Percentiles rank a stretch among this genome's conserved stretches.
Conservation (phyloP, 2,113 vertebrate genomes). For the Crotalus viridis region DNA sequence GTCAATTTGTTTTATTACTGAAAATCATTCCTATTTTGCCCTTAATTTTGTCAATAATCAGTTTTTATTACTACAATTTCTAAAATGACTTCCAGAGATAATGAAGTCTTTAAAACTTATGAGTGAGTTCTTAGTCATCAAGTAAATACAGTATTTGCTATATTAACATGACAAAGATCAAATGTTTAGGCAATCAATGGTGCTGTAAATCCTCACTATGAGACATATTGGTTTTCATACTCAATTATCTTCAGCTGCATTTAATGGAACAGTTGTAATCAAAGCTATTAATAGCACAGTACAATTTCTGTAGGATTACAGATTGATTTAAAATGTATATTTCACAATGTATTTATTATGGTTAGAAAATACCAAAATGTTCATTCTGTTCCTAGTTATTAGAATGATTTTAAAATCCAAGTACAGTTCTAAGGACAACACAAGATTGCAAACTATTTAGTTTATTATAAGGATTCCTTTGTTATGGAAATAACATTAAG, state of each 20-base stretch:
- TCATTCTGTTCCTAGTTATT: slow-evolving; percentile 17
- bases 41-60: slow-evolving; percentile 6
- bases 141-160: slow-evolving; percentile 58
- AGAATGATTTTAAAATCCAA: slow-evolving; percentile 33
- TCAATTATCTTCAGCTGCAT: slow-evolving; percentile 44
- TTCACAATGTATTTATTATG: slow-evolving; percentile 39
- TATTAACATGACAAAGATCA: slow-evolving; percentile 43
- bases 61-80: slow-evolving; percentile 42
- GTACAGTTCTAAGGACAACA: slow-evolving; percentile 15
- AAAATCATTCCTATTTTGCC: neutral
- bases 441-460: slow-evolving; percentile 5
- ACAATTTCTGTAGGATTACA: slow-evolving; percentile 33
- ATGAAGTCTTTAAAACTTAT: slow-evolving; percentile 30
- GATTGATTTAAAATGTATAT: slow-evolving; percentile 21
- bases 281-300: slow-evolving; percentile 34
- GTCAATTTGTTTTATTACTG: slow-evolving; percentile 32
- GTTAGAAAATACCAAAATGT: slow-evolving; percentile 11
- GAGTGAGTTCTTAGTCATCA: slow-evolving; percentile 44
- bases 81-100: slow-evolving; percentile 37
- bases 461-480: slow-evolving; percentile 10
- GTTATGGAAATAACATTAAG: slow-evolving; percentile 23
- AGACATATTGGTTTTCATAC: slow-evolving; percentile 38
- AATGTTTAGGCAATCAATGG: slow-evolving; percentile 57
- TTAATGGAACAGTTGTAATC: slow-evolving; percentile 39
- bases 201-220: slow-evolving; percentile 43